Base-by-base conservation (phyloP, 1,140 invertebrate genomes). In the Zaprionus vittiger region DNA sequence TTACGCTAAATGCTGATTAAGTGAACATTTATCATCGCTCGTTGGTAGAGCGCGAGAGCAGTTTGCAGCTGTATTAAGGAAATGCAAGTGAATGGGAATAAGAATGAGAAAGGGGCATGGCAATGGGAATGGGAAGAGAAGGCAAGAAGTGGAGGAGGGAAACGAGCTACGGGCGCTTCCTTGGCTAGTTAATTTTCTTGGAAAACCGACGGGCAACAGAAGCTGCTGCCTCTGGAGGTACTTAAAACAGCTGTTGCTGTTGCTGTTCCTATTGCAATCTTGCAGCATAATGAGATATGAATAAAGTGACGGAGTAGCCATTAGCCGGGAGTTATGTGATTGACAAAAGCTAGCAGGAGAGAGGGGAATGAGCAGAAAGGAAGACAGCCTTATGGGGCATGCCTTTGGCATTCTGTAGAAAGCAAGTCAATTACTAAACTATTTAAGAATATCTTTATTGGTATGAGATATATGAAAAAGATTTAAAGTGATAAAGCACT, bases 1-100 rank as follows among this genome's bases (percentile, higher is more conserved):
- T 92, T 92, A 92, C 85, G 87, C 91, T 92, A 92, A 92, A 91
- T 91, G 91, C 91, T 92, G 91, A 91, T 92, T 92, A 92, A 91
- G 91, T 91, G 91, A 81, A 91, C 91, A 91, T 92, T 92, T 92
- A 92, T 92, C 91, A 92, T 90, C 75, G 84, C 84, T 89, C 77
- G 84, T 89, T 87, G 84, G 68, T n/a, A 61, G 66, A 47, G 28
- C 28, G 54, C 41, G 20, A 56, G 20, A 37, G 65, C 57, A 37
- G 47, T 34, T 74, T 38, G 73, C 69, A 72, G 62, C 63, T 66
- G 62, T 77, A 72, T 72, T 73, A 66, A 59, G 61, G 56, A 65
- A 61, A 55, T 56, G 81, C 77, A 75, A 89, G 84, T 83, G 80
- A 76, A 81, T 76, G 69, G 61, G 52, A 79, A 71, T 66, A 55